A percentile compares a stretch with the other conserved stretches of the same genome.
Conservation (phyloP, 2,797 vertebrate species). For the Euphonia xanthogaster region DNA sequence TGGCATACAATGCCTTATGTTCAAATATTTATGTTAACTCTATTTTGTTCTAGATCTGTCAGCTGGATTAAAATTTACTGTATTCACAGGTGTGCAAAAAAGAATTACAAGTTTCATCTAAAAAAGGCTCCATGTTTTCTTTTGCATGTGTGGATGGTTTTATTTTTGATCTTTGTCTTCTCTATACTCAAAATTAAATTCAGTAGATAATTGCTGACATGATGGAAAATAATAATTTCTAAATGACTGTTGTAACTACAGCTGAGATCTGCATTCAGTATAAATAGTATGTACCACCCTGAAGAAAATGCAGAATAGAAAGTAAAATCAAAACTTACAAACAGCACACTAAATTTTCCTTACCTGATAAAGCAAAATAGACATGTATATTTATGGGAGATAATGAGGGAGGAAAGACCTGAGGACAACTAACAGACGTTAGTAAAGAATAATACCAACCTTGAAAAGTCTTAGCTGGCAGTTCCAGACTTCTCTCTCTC, state of each 20-base stretch:
- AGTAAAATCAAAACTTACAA: neutral
- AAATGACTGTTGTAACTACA: neutral
- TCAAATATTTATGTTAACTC: neutral
- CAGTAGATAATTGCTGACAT: neutral
- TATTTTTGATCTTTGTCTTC: neutral
- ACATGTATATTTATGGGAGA: fast-evolving
- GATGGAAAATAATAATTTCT: neutral
- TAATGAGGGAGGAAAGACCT: neutral
- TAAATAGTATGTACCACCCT: neutral
- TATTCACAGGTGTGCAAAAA: neutral
- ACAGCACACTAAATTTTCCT: neutral
- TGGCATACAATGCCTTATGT: neutral
- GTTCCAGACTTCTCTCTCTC: neutral
- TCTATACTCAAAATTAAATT: neutral
- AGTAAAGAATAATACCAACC: neutral
- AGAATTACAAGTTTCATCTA: neutral
- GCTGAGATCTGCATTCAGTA: neutral
- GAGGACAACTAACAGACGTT: neutral
- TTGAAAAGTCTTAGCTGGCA: neutral
- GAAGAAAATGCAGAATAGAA: neutral
- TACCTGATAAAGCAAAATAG: neutral
- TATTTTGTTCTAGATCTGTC: neutral
- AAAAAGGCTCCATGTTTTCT: neutral
- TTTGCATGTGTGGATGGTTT: neutral
- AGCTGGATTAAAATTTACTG: neutral